phyloP scores from a whole-genome alignment of 2,888 invertebrate species.

The Anoncus sp. region DNA sequence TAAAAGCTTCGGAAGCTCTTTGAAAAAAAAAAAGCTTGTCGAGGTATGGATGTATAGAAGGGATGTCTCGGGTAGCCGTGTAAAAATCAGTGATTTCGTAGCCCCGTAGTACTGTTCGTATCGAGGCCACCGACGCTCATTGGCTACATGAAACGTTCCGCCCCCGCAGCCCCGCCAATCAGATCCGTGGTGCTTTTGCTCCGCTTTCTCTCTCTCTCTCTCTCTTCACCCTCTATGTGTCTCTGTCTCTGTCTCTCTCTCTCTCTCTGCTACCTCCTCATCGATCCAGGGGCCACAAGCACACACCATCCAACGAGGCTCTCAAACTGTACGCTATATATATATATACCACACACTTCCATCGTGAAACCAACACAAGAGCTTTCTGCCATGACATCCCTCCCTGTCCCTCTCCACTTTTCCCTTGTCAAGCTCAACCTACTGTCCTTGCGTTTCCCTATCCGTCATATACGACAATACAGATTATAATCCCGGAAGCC shows the following conservation, averaged over 20 bases:
- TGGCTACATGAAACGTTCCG: conserved; percentile 79
- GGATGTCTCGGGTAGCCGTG: conserved; percentile 64
- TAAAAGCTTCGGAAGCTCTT: conserved; percentile 9
- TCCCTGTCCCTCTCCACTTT: too few species aligned
- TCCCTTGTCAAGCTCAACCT: conserved; percentile 39
- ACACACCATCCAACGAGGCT: conserved; percentile 52
- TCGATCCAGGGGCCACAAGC: conserved; percentile 52
- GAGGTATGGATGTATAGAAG: conserved; percentile 22
- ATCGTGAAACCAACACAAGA: conserved; percentile 16
- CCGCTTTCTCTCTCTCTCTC: conserved; percentile 59
- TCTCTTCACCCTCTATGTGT: conserved; percentile 56
- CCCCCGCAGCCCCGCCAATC: conserved; percentile 82
- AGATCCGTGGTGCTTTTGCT: conserved; percentile 73
- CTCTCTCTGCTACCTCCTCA: conserved; percentile 50
- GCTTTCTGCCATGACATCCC: conserved; percentile 42
- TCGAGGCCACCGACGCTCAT: conserved; percentile 80
- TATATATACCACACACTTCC: too few species aligned
- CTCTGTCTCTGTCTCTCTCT: conserved; percentile 50
- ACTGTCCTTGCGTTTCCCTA: conserved; percentile 64
- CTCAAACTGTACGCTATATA: conserved; percentile 23
- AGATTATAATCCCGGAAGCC: conserved; percentile 46
- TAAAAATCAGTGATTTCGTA: conserved; percentile 82
- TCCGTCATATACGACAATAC: conserved; percentile 69
- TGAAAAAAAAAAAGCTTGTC: conserved; percentile 9
- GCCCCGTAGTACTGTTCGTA: conserved; percentile 68